phyloP scores from a whole-genome alignment of 2,797 vertebrate genomes.

The Cirrhinus mrigala region DNA sequence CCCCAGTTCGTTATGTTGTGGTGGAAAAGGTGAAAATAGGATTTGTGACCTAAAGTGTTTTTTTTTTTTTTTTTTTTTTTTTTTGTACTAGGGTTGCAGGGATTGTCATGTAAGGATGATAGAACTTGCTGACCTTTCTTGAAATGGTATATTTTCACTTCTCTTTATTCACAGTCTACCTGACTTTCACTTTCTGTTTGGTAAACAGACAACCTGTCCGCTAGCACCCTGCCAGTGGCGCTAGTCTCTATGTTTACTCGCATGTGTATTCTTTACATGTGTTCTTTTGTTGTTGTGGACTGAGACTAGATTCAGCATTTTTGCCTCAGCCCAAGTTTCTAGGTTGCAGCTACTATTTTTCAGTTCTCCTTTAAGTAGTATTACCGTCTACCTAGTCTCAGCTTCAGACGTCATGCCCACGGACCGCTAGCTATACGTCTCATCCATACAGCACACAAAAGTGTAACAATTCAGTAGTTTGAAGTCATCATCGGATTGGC shows the following conservation, averaged over 20 bases:
- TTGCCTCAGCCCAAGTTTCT: not conserved
- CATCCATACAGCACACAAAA: no score
- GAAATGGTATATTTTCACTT: not conserved
- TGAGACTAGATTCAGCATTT: conserved; percentile 1
- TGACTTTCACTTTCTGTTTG: conserved; percentile 15
- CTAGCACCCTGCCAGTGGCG: not conserved
- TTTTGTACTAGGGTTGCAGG: not conserved
- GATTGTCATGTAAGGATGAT: not conserved
- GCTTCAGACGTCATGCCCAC: no score
- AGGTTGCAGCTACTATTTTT: not conserved
- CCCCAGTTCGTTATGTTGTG: not conserved
- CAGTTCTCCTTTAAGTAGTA: not conserved
- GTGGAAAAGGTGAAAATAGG: conserved; percentile 7
- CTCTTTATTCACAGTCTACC: not conserved
- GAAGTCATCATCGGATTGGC: no score
- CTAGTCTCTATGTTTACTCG: not conserved
- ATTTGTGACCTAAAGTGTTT: conserved; percentile 2
- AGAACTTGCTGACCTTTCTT: conserved; percentile 25
- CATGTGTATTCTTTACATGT: not conserved
- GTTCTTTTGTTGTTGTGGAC: not conserved
- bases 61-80: no score
- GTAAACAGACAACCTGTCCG: not conserved
- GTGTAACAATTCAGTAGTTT: no score
- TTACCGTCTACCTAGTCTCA: not conserved
- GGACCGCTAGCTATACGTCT: no score